phyloP scores from a whole-genome alignment of 1,140 invertebrate species.

The Drosophila mayri region DNA sequence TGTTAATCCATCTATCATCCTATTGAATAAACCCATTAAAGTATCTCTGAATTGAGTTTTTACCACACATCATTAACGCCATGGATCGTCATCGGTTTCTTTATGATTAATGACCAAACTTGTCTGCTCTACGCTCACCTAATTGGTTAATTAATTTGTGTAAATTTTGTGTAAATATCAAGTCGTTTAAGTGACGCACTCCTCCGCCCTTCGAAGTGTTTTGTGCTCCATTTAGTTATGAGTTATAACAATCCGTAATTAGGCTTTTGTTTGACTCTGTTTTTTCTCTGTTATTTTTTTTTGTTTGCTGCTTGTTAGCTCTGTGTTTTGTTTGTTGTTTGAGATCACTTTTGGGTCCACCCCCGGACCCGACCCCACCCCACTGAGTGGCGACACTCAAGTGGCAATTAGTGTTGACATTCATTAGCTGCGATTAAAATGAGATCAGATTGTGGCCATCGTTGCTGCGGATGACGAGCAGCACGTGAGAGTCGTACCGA shows the following conservation, averaged over 20 bases:
- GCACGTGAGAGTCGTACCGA: conserved; percentile 48
- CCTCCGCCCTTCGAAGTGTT: conserved; percentile 7
- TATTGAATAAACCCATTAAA: conserved; percentile 21
- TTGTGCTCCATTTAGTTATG: conserved; percentile 31
- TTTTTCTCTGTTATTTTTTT: conserved; percentile 12
- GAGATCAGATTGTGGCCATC: conserved; percentile 69
- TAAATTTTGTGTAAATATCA: conserved; percentile 57
- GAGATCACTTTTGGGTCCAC: conserved; percentile 44
- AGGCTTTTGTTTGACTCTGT: conserved; percentile 56
- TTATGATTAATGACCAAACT: conserved; percentile 48
- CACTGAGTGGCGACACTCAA: conserved; percentile 27
- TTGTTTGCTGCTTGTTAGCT: conserved; percentile 33
- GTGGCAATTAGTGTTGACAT: conserved; percentile 77
- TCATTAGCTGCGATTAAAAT: conserved; percentile 79
- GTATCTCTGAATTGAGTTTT: conserved; percentile 26
- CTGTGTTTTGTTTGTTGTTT: conserved; percentile 49
- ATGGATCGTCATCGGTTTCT: conserved; percentile 13
- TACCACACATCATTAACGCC: conserved; percentile 39
- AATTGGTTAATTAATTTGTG: conserved; percentile 66
- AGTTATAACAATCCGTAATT: conserved; percentile 44
- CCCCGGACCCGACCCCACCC: neutral
- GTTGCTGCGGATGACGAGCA: conserved; percentile 44
- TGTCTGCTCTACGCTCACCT: conserved; percentile 29
- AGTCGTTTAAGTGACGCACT: conserved; percentile 52
- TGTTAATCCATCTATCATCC: conserved; percentile 28